phyloP scores from a whole-genome alignment of 1,140 invertebrate genomes.

The Pseudomyrmex concolor region DNA sequence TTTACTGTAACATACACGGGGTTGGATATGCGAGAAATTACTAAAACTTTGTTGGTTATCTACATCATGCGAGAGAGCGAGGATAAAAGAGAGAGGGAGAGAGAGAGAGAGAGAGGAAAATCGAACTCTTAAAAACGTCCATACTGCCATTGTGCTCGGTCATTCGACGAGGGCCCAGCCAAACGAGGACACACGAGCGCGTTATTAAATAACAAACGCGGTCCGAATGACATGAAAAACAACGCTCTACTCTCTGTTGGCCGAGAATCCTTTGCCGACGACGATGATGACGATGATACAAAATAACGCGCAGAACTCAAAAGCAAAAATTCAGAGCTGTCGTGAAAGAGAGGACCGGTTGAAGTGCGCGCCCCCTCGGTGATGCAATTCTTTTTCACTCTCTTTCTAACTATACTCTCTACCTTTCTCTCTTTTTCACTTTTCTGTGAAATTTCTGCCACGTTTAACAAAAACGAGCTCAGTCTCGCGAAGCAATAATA shows the following conservation, averaged over 20 bases:
- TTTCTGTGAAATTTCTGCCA: constrained; percentile 2
- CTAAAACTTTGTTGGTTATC: constrained; percentile 37
- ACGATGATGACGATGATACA: neutral
- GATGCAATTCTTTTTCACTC: neutral
- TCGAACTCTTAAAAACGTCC: constrained; percentile 54
- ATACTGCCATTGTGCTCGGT: constrained; percentile 45
- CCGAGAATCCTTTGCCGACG: constrained; percentile 21
- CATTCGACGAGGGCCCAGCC: constrained; percentile 45
- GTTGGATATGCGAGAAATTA: constrained; percentile 42
- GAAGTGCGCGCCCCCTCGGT: neutral
- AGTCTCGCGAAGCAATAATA: constrained; percentile 38
- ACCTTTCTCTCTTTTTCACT: too few relatives aligned
- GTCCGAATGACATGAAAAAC: constrained; percentile 46
- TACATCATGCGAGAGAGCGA: constrained; percentile 21
- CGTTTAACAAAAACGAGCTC: constrained; percentile 20
- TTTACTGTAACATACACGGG: neutral
- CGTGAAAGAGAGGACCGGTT: neutral
- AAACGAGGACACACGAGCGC: constrained; percentile 26
- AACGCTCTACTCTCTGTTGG: neutral
- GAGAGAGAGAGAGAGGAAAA: neutral
- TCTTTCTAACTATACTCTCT: neutral
- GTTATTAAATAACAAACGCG: constrained; percentile 56
- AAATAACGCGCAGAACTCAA: constrained; percentile 42
- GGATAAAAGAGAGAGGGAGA: neutral
- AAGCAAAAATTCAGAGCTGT: constrained; percentile 37